Evolutionary conservation across 2,888 invertebrate genomes (phyloP), one percentile per base, ranked within the genome.

Genomic region (Tryphoninae sp.): DNA sequence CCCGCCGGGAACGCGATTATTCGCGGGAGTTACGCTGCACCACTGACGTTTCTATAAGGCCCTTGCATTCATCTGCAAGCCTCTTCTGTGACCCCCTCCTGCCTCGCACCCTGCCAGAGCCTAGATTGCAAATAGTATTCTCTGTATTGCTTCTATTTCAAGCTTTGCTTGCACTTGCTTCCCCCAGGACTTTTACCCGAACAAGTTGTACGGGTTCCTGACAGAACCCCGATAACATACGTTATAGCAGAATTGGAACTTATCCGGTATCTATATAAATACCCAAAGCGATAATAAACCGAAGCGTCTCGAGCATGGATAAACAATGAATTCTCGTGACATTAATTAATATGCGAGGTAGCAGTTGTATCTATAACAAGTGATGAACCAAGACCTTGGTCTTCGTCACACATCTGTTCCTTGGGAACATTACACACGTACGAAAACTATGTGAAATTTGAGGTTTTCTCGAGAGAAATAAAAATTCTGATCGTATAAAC

Each of bases 1-100:
- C 75, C 75, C 67, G 59, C 61, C 75, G 75, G 61, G 75, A 68
- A 67, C 67, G 67, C 59, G 75, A 76, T 67, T 76, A 76, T 76
- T 76, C 75, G 75, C 61, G 49, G 67, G 75, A 61, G 75, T 51
- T 68, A 76, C 75, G 67, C 75, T 40, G 58, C 58, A 67, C 75
- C 75, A 68, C 75, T 76, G 75, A 76, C 67, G 67, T 76, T 51
- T 76, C 75, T 68, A 61, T 61, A 59, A 51, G 19, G 9, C 45
- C 3, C 13, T 45, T 13, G 45, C 13, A 9, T 13, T 45, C 45
- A 45, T 45, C 45, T 13, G 7, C 45, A 45, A 45, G 11, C 45
- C 45, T 45, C 45, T 33, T 40, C 49, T 33, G n/a, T 55, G 26
- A 9, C 33, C 13, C 40, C 16, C 40, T 11, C 49, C 42, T 19